Conservation (phyloP, 2,888 invertebrate genomes). For the Melipona bicolor region DNA sequence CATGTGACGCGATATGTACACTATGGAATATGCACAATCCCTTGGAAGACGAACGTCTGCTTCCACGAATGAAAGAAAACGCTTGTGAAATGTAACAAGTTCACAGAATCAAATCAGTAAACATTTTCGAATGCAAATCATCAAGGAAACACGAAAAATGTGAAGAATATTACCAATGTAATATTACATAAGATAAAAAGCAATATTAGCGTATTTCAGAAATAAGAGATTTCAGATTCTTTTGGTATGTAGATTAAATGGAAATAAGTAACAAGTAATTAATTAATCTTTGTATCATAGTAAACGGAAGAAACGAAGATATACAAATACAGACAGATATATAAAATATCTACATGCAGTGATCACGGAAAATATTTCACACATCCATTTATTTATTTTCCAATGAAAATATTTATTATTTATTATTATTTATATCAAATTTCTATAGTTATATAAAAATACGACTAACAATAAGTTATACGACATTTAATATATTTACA, state of each 20-base stretch:
- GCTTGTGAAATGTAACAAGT: constrained; percentile 26
- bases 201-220: background rate
- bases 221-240: background rate
- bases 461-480: no score
- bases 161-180: background rate
- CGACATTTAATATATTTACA: no score
- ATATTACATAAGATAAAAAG: background rate
- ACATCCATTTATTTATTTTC: no score
- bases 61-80: constrained; percentile 26
- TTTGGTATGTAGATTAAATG: background rate
- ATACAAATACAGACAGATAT: no score
- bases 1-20: constrained; percentile 53
- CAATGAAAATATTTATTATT: no score
- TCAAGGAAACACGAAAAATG: background rate
- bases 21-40: constrained; percentile 51
- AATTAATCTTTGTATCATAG: background rate
- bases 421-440: no score
- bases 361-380: no score
- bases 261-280: background rate
- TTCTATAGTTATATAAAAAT: no score
- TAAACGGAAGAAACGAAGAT: background rate
- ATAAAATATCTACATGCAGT: no score
- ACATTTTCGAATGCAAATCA: background rate
- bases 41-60: constrained; percentile 34
- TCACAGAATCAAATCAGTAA: background rate